These are phyloP conservation scores for Tetranychus piercei DNA, from an alignment of 2,888 invertebrate species.

Conservation along the genomic window DNA sequence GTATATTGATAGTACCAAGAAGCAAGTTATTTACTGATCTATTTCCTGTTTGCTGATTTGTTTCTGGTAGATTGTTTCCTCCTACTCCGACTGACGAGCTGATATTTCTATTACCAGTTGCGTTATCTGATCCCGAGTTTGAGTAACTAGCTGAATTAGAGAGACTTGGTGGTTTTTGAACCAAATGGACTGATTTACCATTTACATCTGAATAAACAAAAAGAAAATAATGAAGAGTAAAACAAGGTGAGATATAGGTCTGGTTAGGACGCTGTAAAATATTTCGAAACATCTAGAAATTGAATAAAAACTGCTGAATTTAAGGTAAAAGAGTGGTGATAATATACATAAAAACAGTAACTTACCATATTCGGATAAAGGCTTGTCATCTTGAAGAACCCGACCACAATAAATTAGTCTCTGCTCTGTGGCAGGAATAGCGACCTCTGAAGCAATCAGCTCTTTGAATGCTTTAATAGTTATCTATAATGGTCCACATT, in stretches of 20 bases:
- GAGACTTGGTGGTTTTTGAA: constrained; percentile 52
- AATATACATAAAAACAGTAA: not conserved
- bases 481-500: constrained; percentile 38
- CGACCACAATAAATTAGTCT: constrained; percentile 85
- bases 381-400: constrained; percentile 69
- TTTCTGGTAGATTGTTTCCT: not conserved
- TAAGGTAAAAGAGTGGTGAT: no score
- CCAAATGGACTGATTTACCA: constrained; percentile 80
- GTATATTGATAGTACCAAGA: constrained; percentile 33
- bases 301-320: no score
- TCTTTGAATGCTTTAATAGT: constrained; percentile 65
- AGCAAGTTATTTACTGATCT: constrained; percentile 22
- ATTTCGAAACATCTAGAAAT: constrained; percentile 5
- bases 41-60: constrained; percentile 7
- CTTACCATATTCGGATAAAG: constrained; percentile 62
- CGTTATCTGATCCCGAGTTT: not conserved
- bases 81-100: not conserved
- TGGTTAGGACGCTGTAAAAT: constrained; percentile 3
- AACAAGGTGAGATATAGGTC: not conserved
- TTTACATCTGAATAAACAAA: constrained; percentile 45
- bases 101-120: constrained; percentile 12
- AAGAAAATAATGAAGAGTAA: not conserved
- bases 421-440: constrained; percentile 60
- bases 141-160: constrained; percentile 17
- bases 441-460: constrained; percentile 54